phyloP scores from a whole-genome alignment of 2,113 vertebrate species.

The Phoxinus phoxinus region DNA sequence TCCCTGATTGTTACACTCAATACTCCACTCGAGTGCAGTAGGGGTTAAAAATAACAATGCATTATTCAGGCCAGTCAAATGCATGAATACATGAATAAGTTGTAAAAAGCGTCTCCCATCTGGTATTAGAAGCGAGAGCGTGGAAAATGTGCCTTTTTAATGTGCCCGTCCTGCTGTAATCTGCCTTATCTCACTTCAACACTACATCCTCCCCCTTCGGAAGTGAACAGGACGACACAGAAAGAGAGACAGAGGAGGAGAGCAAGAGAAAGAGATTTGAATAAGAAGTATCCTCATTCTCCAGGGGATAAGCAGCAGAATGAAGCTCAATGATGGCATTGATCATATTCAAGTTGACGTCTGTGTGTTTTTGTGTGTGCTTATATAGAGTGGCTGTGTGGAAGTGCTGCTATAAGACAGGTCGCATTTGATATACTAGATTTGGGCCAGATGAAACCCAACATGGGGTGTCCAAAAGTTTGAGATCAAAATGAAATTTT shows the following conservation, averaged over 20 bases:
- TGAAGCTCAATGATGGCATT: slow-evolving; percentile 54
- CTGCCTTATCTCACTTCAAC: slow-evolving; percentile 61
- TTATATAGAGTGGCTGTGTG: not conserved
- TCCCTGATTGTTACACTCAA: slow-evolving; percentile 27
- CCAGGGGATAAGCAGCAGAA: slow-evolving; percentile 52
- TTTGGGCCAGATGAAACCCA: not conserved
- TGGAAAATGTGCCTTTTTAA: slow-evolving; percentile 53
- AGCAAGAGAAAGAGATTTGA: slow-evolving; percentile 43
- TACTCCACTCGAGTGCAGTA: slow-evolving; percentile 7
- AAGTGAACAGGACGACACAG: slow-evolving; percentile 45
- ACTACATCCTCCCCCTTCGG: slow-evolving; percentile 43
- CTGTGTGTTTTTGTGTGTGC: not conserved
- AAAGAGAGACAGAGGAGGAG: not conserved
- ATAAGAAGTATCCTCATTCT: slow-evolving; percentile 58
- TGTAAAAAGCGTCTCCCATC: slow-evolving; percentile 49
- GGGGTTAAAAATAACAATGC: slow-evolving; percentile 56
- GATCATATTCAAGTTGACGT: slow-evolving; percentile 24
- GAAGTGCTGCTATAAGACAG: not conserved
- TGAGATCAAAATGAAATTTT: not conserved
- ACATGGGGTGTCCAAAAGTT: not conserved
- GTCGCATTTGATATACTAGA: not conserved
- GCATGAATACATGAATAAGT: slow-evolving; percentile 62
- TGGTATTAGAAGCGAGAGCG: slow-evolving; percentile 38
- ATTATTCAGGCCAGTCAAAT: slow-evolving; percentile 59
- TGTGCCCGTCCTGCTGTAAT: slow-evolving; percentile 53